Percentiles rank a stretch among this genome's conserved stretches.
phyloP scores from a whole-genome alignment of 2,888 invertebrate genomes.

The Sclerodermus sp. region DNA sequence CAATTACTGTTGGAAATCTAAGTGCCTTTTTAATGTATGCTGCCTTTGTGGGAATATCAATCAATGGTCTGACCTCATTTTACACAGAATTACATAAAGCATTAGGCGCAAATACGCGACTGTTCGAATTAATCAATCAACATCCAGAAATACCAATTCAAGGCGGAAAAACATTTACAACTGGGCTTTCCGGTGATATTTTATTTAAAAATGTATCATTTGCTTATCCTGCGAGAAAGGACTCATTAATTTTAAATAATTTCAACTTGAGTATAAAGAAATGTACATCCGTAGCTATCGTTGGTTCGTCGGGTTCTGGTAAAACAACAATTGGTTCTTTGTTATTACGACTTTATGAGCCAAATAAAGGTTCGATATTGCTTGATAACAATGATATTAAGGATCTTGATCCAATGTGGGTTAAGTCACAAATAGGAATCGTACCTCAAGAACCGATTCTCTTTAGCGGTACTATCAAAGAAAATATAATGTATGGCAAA shows the following conservation, averaged over 20 bases:
- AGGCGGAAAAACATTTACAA: constrained; percentile 57
- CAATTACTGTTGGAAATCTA: constrained; percentile 81
- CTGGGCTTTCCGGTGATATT: constrained; percentile 67
- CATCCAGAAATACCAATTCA: constrained; percentile 73
- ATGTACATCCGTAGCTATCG: constrained; percentile 75
- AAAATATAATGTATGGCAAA: constrained; percentile 89
- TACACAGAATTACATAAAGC: constrained; percentile 94
- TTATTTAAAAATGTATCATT: constrained; percentile 74
- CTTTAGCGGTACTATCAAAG: constrained; percentile 86
- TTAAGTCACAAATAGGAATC: constrained; percentile 82
- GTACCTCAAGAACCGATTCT: constrained; percentile 91
- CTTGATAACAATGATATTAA: constrained; percentile 79
- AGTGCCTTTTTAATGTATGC: constrained; percentile 95
- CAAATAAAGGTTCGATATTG: constrained; percentile 68
- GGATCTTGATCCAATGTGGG: constrained; percentile 79
- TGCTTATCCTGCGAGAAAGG: constrained; percentile 69
- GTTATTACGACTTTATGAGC: constrained; percentile 85
- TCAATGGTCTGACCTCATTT: constrained; percentile 87
- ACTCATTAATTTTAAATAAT: constrained; percentile 65
- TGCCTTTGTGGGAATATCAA: constrained; percentile 88
- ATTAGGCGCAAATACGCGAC: constrained; percentile 83
- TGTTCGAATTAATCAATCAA: constrained; percentile 89
- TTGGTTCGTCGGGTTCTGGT: constrained; percentile 92
- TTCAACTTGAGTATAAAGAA: constrained; percentile 70
- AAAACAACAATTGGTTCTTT: constrained; percentile 90